Conservation (phyloP, 30 jellyfish, hydroid and myxozoan genomes). For the Clytia hemisphaerica region DNA sequence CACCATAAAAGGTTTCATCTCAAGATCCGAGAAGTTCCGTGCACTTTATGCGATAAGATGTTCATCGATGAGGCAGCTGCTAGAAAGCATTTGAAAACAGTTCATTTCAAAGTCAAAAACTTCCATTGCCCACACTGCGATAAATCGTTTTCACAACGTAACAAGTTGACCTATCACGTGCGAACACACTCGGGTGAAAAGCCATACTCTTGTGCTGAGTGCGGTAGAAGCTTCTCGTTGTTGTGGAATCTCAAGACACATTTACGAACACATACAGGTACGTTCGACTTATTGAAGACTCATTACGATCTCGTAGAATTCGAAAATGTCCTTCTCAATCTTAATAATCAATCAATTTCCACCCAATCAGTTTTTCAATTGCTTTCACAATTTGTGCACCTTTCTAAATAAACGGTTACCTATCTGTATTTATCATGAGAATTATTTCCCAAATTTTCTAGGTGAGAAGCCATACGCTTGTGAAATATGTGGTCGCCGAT, state of each 20-base stretch:
- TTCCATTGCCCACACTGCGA: slow-evolving; percentile 99
- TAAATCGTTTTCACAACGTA: slow-evolving; percentile 97
- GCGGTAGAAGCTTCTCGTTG: slow-evolving; percentile 94
- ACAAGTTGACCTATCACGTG: slow-evolving; percentile 89
- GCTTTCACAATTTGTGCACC: too few relatives aligned
- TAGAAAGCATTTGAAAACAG: slow-evolving; percentile 90
- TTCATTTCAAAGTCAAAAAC: slow-evolving; percentile 96
- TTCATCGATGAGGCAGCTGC: slow-evolving; percentile 99
- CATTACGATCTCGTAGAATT: not conserved
- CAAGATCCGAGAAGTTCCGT: slow-evolving; percentile 95
- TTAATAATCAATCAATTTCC: too few relatives aligned
- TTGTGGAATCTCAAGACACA: slow-evolving; percentile 97
- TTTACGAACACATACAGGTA: slow-evolving; percentile 94
- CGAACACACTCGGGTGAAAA: slow-evolving; percentile 98
- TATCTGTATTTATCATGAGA: too few relatives aligned
- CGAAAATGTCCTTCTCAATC: too few relatives aligned
- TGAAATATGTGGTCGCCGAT: slow-evolving; percentile 93
- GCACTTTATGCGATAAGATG: slow-evolving; percentile 99
- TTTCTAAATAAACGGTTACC: too few relatives aligned
- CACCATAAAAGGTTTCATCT: slow-evolving; percentile 96
- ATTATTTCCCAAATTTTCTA: too few relatives aligned
- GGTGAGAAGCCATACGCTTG: slow-evolving; percentile 97
- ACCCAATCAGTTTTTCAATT: too few relatives aligned
- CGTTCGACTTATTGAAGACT: not conserved
- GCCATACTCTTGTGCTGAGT: slow-evolving; percentile 96